These are phyloP conservation scores for Malacoraja senta DNA, from an alignment of 2,797 vertebrate genomes.

Conservation along the genomic window DNA sequence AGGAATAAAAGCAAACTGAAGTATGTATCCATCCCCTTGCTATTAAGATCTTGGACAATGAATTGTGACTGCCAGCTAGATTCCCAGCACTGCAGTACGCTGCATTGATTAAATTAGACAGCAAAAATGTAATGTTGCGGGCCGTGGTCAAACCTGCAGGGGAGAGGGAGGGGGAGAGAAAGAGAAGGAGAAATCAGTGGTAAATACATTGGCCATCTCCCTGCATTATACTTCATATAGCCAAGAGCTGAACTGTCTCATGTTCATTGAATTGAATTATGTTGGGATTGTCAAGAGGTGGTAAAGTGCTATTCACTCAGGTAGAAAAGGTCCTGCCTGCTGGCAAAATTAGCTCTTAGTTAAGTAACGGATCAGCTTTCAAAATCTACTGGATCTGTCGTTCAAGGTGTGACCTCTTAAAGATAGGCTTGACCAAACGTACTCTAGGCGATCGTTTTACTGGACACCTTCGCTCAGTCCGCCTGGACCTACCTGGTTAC, in stretches of 20 bases:
- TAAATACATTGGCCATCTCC: not conserved
- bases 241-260: not conserved
- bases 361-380: too few relatives aligned
- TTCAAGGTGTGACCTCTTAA: too few relatives aligned
- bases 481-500: too few relatives aligned
- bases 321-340: too few relatives aligned
- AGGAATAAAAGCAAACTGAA: not conserved
- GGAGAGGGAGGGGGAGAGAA: not conserved
- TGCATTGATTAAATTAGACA: not conserved
- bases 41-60: not conserved
- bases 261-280: not conserved
- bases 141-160: not conserved
- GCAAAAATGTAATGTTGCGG: not conserved
- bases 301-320: not conserved
- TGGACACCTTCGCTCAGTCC: too few relatives aligned
- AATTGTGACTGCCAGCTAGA: not conserved
- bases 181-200: too few relatives aligned
- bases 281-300: not conserved
- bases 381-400: too few relatives aligned
- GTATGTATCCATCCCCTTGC: not conserved
- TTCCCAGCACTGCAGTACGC: not conserved
- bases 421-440: too few relatives aligned
- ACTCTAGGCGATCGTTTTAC: too few relatives aligned
- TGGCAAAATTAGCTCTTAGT: too few relatives aligned
- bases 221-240: not conserved